Base-by-base conservation (phyloP, 2,113 vertebrate species). In the Ranitomeya variabilis region DNA sequence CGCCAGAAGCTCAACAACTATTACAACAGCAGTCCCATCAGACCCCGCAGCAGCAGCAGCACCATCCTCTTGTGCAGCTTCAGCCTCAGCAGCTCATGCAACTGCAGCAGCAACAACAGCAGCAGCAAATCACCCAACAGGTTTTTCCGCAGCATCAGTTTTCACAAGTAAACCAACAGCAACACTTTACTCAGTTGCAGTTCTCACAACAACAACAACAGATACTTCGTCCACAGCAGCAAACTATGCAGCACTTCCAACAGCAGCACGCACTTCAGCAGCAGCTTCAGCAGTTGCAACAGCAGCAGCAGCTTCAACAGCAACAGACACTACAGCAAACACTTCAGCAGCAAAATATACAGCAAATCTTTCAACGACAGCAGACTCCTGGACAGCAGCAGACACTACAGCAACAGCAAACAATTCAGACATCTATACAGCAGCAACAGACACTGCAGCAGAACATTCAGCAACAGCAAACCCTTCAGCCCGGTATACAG, bases 261-360 rank as follows among this genome's bases (percentile, higher is more conserved):
- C 96, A 96, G 16, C 95, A 94, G 3, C 91, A 92, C 9, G 85
- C 90, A 2, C 90, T 92, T 91, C 96, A 92, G 90, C 96, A 93
- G 90, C 96, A 92, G 81, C 74, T 89, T 7, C 93, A 83, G 88
- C 92, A 92, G 31, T 66, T 92, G 4, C 96, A 95, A 87, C 96
- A 90, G 15, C 95, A 94, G 62, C 93, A 95, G 18, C 95, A 94
- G 91, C 93, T 91, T n/a, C 95, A 93, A 0, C 95, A 95, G 64
- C 97, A 96, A 37, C 97, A 96, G 8, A 95, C 96, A n/a, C 96
- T 96, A 77, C 91, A 94, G 0, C 95, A 95, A 67, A 95, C 95
- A 12, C 94, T 95, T 67, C 96, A 95, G 69, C 95, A 95, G 54
- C 95, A 94, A 45, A 93, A 94, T 59, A 95, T 95, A 8, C 95